Base-by-base conservation (phyloP, 2,113 vertebrate genomes). In the Oreochromis aureus region DNA sequence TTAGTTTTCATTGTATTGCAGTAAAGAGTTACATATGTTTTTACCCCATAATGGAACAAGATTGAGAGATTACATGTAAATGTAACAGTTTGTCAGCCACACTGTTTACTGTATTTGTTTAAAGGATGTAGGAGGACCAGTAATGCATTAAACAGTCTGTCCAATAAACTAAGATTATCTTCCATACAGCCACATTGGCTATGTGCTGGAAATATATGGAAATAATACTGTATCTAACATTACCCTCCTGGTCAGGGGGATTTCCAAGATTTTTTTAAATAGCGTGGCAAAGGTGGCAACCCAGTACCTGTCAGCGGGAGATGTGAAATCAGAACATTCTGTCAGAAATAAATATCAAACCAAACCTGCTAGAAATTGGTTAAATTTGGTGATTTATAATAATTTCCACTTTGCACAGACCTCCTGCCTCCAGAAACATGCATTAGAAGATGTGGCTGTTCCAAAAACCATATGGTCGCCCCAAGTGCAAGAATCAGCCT, bases 341-440 rank as follows among this genome's bases (percentile, higher is more conserved):
- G 34, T 66, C 34, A 66, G 61, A 39, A 66, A 66, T 66, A 39
- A 69, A 5, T 41, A 69, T 39, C 19, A 69, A 69, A 41, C 63
- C 34, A 69, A 41, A 69, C 19, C 63, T 1, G 34, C 11, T 69
- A 19, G 63, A 41, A 41, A 69, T 7, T 3, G 22, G 11, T 6
- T 69, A 8, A 41, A 2, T 69, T 13, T 22, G 36, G 11, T 15
- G 36, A 69, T 39, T 24, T 69, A 15, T 4, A 24, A 69, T 41
- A 0, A 69, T 0, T 24, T 41, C 36, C n/a, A 69, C 63, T 41
- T 39, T 69, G 63, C n/a, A 6, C 36, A 69, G 36, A 69, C 36
- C 36, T 41, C 63, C 63, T 71, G 63, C 0, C 36, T 71, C 36
- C n/a, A 44, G 7, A 71, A 71, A 24, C 36, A 15, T 0, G 5